Conservation (phyloP, 2,888 invertebrate species). For the Ptycholaimellus sp. region DNA sequence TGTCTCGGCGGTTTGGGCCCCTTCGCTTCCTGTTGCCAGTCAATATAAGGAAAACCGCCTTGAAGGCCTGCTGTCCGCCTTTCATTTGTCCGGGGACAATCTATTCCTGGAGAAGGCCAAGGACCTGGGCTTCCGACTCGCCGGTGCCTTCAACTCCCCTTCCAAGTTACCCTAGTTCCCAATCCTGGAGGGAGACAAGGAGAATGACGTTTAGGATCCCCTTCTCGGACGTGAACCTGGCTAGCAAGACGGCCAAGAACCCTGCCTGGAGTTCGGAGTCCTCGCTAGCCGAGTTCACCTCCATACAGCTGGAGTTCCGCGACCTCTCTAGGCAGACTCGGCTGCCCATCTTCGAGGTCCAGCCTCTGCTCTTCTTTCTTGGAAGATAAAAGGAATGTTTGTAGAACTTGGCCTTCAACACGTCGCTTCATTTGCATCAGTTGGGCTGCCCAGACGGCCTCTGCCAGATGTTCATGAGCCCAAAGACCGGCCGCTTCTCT, state of each 20-base stretch:
- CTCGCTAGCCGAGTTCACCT: constrained; percentile 84
- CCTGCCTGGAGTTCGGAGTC: constrained; percentile 92
- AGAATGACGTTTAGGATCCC: constrained; percentile 42
- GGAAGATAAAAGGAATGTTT: neutral
- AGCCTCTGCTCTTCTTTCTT: neutral
- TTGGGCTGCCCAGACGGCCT: constrained; percentile 53
- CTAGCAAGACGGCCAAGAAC: constrained; percentile 50
- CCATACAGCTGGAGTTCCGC: constrained; percentile 80
- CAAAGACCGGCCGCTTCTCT: constrained; percentile 59
- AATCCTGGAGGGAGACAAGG: neutral
- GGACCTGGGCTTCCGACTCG: constrained; percentile 26
- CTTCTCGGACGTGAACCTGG: constrained; percentile 79
- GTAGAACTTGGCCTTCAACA: constrained; percentile 53
- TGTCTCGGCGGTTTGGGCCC: constrained; percentile 33
- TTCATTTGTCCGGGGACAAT: constrained; percentile 59
- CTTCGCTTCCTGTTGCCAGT: too few species aligned
- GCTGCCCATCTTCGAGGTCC: constrained; percentile 58
- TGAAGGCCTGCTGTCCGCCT: constrained; percentile 55
- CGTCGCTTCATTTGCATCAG: constrained; percentile 64
- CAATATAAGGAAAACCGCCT: too few species aligned
- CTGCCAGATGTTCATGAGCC: constrained; percentile 90
- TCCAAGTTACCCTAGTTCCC: constrained; percentile 7
- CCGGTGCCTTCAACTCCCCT: constrained; percentile 13
- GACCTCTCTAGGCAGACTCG: constrained; percentile 60
- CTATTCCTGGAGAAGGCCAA: constrained; percentile 20